These are phyloP conservation scores for Orthosia gracilis DNA, from an alignment of 2,888 invertebrate genomes.

Conservation along the genomic window DNA sequence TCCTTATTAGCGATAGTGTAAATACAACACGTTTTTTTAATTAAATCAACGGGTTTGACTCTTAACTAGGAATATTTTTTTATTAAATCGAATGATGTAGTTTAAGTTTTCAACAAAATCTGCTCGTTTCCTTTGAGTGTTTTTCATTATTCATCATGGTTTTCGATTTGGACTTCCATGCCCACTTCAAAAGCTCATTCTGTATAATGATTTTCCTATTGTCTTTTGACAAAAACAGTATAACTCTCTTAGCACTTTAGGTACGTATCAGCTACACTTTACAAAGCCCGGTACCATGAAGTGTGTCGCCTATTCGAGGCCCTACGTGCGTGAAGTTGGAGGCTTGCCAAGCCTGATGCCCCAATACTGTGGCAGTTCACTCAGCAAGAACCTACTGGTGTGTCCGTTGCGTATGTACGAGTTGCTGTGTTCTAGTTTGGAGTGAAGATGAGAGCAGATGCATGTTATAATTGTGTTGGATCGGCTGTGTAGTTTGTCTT, in stretches of 20 bases:
- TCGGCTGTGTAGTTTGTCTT: not conserved
- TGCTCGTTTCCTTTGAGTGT: too few relatives aligned
- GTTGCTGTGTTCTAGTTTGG: constrained; percentile 18
- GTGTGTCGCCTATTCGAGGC: constrained; percentile 31
- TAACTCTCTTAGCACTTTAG: not conserved
- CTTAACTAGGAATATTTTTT: too few relatives aligned
- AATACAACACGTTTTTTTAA: too few relatives aligned
- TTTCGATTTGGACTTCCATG: too few relatives aligned
- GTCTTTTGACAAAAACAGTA: not conserved
- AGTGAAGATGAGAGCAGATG: not conserved
- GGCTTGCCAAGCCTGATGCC: constrained; percentile 51
- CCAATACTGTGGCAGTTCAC: constrained; percentile 54
- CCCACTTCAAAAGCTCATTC: too few relatives aligned
- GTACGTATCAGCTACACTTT: constrained; percentile 4
- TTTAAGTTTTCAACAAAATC: too few relatives aligned
- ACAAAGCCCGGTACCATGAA: constrained; percentile 36
- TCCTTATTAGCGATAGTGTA: too few relatives aligned
- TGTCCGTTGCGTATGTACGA: constrained; percentile 31
- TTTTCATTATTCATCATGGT: too few relatives aligned
- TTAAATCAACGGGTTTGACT: too few relatives aligned
- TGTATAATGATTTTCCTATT: not conserved
- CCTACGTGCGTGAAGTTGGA: constrained; percentile 52
- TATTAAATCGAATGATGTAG: too few relatives aligned
- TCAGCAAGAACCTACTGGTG: constrained; percentile 51
- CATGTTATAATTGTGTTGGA: not conserved